Evolutionary conservation across 2,797 vertebrate genomes (phyloP).

Genomic region (Manis javanica): DNA sequence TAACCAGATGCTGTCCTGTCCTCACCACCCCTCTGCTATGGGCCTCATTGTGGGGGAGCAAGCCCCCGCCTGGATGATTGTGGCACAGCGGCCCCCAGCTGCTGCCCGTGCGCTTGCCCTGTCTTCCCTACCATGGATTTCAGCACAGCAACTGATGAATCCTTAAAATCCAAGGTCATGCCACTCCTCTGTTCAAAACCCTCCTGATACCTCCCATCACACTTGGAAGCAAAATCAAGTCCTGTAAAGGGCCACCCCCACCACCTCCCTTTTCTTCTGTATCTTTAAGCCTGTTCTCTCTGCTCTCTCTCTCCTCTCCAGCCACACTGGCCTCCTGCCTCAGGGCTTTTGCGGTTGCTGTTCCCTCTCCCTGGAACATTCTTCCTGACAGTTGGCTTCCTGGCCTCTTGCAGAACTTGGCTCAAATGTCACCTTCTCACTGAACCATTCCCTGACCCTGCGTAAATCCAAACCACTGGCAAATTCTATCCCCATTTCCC

Average conservation of each 20-base stretch:
- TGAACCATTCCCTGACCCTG: neutral
- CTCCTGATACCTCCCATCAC: neutral
- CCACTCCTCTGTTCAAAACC: neutral
- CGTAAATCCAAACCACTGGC: neutral
- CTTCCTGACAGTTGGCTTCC: neutral
- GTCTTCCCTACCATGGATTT: neutral
- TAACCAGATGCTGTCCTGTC: neutral
- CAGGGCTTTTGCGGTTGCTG: neutral
- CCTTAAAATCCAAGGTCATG: neutral
- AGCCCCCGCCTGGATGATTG: no score
- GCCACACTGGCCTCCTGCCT: neutral
- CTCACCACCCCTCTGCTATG: neutral
- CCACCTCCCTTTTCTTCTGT: no score
- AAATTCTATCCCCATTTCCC: neutral
- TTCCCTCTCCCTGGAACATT: neutral
- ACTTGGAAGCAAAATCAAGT: neutral
- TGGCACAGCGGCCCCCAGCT: fast-evolving
- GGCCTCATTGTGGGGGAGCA: no score
- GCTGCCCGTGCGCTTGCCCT: no score
- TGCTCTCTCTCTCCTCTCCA: neutral
- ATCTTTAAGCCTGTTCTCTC: no score
- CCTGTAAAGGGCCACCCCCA: no score
- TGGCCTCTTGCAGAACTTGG: neutral
- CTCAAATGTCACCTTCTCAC: neutral
- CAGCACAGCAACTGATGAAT: neutral